These are phyloP conservation scores for Coracias cyanogaster DNA, from an alignment of 2,797 vertebrate genomes.

Conservation along the genomic window DNA sequence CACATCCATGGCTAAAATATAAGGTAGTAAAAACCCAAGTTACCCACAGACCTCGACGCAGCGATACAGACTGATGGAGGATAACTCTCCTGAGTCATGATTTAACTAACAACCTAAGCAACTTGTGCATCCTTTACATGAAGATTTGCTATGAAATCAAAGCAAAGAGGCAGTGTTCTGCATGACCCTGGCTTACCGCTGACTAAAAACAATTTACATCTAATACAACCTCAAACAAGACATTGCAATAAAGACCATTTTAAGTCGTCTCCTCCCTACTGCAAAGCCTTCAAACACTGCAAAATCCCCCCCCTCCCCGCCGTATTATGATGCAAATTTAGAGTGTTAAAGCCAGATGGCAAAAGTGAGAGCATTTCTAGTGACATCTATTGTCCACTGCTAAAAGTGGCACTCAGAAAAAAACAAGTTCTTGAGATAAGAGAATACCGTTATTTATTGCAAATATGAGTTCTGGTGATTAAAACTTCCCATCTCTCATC, in stretches of 20 bases:
- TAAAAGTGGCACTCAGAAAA: neutral
- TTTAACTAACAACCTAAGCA: slow-evolving; percentile 20
- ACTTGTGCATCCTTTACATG: neutral
- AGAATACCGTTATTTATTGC: neutral
- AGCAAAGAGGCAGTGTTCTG: neutral
- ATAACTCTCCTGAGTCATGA: neutral
- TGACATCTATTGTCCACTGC: neutral
- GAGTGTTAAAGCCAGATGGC: neutral
- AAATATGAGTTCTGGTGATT: neutral
- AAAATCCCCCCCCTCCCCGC: rapidly evolving
- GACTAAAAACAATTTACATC: neutral
- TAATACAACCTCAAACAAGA: neutral
- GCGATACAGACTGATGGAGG: neutral
- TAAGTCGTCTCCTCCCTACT: neutral
- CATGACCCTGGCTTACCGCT: neutral
- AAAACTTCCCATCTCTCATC: neutral
- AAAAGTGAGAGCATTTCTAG: neutral
- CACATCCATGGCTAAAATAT: neutral
- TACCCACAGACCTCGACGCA: slow-evolving; percentile 35
- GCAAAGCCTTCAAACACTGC: neutral
- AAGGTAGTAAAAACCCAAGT: neutral
- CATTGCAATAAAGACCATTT: neutral
- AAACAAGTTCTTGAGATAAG: neutral
- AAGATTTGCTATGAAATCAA: neutral
- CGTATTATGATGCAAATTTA: neutral